Base-by-base conservation (phyloP, 2,888 invertebrate species). In the Pachliopta kotzebuea region DNA sequence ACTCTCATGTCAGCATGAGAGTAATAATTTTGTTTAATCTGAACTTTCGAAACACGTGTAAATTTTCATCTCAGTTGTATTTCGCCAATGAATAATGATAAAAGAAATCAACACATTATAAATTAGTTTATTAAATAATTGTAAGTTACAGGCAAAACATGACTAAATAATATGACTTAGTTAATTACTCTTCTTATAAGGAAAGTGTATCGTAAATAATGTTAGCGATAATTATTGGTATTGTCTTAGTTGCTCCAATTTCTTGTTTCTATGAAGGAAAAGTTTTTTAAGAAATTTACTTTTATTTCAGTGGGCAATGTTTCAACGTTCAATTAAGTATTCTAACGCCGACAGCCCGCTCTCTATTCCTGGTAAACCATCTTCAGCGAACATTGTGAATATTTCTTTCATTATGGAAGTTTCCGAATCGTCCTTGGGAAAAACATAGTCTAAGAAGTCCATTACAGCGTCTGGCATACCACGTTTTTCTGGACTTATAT, bases 391-490 rank as follows among this genome's bases (percentile, higher is more conserved):
- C 65, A 84, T 76, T 56, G 78, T 78, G 65, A 86, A 86, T 23
- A 90, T 74, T 65, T 83, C 78, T 62, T 88, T 88, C 75, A 90
- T 74, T 23, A 84, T 75, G 29, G 74, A 80, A 0, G 85, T 78
- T 65, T 88, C 88, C 26, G 72, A 68, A 66, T 90, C 89, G 58
- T 89, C 88, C 69, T 87, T 86, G 0, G 87, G 87, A 53, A 79
- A 89, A 4, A 86, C 67, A 3, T 76, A 74, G 68, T 90, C 88
- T 57, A 90, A 66, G 52, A 81, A 85, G 54, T 80, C 74, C n/a
- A 79, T 73, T 7, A 88, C 76, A 0, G 81, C 74, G 18, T 87
- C 86, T 0, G 85, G 76, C 72, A 88, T 75, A 62, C 85, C 80
- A 45, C 88, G 75, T 56, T 76, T 72, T 54, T 77, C 76, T 23